Conservation (phyloP, 1,140 invertebrate species). For the Musca vetustissima region DNA sequence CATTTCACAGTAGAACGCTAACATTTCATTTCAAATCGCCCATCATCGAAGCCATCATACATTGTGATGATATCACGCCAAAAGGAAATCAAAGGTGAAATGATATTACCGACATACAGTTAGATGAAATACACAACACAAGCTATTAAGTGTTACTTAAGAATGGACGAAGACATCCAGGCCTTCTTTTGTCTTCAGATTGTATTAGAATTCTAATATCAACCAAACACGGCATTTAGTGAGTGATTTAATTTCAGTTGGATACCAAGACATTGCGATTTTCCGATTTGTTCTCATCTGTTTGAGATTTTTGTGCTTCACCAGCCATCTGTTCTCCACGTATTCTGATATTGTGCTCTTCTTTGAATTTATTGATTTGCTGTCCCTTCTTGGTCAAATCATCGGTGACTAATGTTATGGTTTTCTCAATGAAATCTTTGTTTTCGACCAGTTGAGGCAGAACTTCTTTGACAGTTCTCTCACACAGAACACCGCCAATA, state of each 20-base stretch:
- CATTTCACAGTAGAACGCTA: no score
- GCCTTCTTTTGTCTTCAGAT: no score
- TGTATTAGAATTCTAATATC: no score
- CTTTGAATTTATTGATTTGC: constrained; percentile 92
- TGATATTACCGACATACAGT: no score
- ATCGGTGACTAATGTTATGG: constrained; percentile 76
- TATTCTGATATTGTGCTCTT: constrained; percentile 84
- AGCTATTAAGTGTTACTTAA: no score
- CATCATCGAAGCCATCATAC: no score
- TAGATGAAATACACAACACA: no score
- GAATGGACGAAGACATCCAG: no score
- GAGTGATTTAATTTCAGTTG: constrained; percentile 42
- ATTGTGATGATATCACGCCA: no score
- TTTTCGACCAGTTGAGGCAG: constrained; percentile 82
- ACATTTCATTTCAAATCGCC: no score
- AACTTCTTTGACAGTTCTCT: constrained; percentile 89
- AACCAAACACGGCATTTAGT: no score
- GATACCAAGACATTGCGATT: constrained; percentile 65
- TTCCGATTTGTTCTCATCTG: constrained; percentile 48
- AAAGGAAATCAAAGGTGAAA: no score
- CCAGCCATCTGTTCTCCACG: constrained; percentile 64
- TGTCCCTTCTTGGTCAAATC: constrained; percentile 83
- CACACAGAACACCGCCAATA: constrained; percentile 91
- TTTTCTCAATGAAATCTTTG: constrained; percentile 77
- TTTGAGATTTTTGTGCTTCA: constrained; percentile 54